phyloP scores from a whole-genome alignment of 2,113 vertebrate species.

The Grammomys dolichurus region DNA sequence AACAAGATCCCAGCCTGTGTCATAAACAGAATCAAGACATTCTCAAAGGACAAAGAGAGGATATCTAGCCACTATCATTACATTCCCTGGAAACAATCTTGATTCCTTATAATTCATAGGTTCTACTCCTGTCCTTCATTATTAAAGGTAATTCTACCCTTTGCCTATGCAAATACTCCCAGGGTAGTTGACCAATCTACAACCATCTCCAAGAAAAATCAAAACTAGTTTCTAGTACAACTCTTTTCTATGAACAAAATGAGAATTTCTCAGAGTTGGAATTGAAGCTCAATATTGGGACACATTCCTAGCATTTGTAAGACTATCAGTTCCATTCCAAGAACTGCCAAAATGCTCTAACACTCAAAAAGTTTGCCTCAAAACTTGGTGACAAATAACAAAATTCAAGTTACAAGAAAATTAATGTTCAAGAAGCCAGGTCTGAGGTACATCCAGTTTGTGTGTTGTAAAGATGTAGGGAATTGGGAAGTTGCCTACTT shows the following conservation, averaged over 20 bases:
- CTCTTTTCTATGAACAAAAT: neutral
- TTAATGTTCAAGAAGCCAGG: too few relatives aligned
- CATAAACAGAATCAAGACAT: neutral
- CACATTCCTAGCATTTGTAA: neutral
- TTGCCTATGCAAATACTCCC: neutral
- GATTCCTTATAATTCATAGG: fast-evolving
- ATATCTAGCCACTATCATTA: fast-evolving
- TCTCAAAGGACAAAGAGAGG: neutral
- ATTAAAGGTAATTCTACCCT: neutral
- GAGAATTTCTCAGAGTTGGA: neutral
- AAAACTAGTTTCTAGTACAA: neutral
- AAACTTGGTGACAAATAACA: neutral
- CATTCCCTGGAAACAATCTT: too few relatives aligned
- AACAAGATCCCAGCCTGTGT: conserved; percentile 16
- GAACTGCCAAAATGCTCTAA: neutral
- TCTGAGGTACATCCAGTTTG: neutral
- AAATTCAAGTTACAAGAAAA: neutral
- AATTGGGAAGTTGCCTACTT: neutral
- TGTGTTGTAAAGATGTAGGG: neutral
- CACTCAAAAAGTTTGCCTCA: neutral
- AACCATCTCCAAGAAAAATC: neutral
- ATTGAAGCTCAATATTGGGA: neutral
- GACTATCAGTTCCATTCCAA: neutral
- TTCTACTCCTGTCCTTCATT: neutral
- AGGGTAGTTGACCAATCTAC: too few relatives aligned